Conservation (phyloP, 2,797 vertebrate species). For the Lithobates pipiens region DNA sequence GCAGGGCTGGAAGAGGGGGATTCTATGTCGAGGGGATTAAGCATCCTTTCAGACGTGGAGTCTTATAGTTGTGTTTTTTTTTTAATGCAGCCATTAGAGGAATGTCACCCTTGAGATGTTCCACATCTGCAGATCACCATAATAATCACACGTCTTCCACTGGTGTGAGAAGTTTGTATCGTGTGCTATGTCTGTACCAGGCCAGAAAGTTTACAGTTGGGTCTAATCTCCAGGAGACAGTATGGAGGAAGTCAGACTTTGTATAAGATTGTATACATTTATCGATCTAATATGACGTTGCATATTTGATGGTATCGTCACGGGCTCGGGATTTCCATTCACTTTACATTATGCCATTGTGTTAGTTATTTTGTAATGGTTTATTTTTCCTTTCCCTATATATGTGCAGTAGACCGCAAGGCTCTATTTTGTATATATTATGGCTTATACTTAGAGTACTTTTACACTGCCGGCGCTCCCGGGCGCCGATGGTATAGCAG, state of each 20-base stretch:
- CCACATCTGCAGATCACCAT: conserved; percentile 15
- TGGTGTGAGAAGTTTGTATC: conserved; percentile 24
- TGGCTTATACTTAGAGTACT: too few relatives aligned
- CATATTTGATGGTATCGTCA: background rate
- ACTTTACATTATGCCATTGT: too few relatives aligned
- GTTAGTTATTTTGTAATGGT: too few relatives aligned
- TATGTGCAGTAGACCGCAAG: too few relatives aligned
- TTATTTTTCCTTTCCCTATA: too few relatives aligned
- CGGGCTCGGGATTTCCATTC: too few relatives aligned
- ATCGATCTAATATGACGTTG: background rate
- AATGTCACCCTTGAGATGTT: background rate
- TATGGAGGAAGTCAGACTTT: background rate
- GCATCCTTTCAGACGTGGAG: background rate
- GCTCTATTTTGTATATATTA: too few relatives aligned
- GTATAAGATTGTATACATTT: conserved; percentile 22
- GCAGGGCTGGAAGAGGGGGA: background rate
- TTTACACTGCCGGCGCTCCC: too few relatives aligned
- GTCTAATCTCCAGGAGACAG: conserved; percentile 32
- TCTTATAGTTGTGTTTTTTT: too few relatives aligned
- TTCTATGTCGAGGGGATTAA: background rate
- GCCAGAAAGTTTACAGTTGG: conserved; percentile 32
- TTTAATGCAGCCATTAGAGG: background rate
- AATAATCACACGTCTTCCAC: conserved; percentile 8
- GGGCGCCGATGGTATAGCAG: too few relatives aligned
- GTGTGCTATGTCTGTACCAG: background rate